Base-by-base conservation (phyloP, 2,888 invertebrate genomes). In the Galerucella pusilla region DNA sequence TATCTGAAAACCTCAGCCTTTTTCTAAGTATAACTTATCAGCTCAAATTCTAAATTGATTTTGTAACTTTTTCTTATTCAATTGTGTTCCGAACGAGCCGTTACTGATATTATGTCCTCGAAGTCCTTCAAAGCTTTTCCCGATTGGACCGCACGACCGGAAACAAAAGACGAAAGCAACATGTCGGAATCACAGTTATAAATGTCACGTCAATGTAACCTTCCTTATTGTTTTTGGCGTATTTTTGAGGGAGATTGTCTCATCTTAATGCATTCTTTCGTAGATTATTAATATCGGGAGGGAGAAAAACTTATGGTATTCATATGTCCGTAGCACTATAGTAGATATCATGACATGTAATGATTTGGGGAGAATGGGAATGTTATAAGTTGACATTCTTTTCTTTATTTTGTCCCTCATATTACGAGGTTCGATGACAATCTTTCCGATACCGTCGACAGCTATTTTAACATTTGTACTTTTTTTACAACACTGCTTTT, bases 171-270 rank as follows among this genome's bases (percentile, higher is more conserved):
- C 84, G 84, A 84, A 84, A 83, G 83, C 83, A 83, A 85, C 85
- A 84, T 85, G 86, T 86, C 86, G 83, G 81, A 84, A 82, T 83
- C 83, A 83, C 81, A 84, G 86, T 86, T 85, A 86, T 86, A 86
- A 86, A 86, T 85, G 86, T 86, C 85, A 83, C 80, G 80, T 81
- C 77, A 77, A 69, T 84, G 85, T 81, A 84, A 84, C 84, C 84
- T 81, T 81, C 77, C 81, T 85, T 84, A 85, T 85, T 86, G 85
- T 85, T 85, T 83, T 83, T 83, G 85, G 84, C 85, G 83, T 82
- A 65, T 81, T 81, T 80, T 73, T 66, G 71, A 65, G 71, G 73
- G 74, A 70, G 75, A 75, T 72, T 77, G 78, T 74, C 78, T 68
- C 75, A 68, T 80, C 80, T 78, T 80, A 80, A 83, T 80, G 83